A percentile compares a stretch with the other conserved stretches of the same genome.
Evolutionary conservation across 2,888 invertebrate species (phyloP).

Genomic region (Drepana falcataria): DNA sequence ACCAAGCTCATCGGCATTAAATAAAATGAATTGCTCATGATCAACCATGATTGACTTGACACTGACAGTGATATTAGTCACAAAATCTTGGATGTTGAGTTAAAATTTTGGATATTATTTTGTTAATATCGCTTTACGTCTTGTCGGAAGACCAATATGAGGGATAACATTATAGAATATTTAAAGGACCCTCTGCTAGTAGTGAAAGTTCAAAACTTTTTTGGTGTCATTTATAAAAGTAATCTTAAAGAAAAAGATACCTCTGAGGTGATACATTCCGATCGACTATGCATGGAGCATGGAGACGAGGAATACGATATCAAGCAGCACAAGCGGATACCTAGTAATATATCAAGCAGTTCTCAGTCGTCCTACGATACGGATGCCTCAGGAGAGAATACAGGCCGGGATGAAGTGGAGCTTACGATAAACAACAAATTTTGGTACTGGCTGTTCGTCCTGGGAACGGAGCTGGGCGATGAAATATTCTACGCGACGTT

Average conservation of each 20-base stretch:
- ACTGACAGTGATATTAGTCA: too few relatives aligned
- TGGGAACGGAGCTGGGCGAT: conserved; percentile 93
- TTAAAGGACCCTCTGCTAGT: conserved; percentile 88
- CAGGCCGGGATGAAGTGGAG: conserved; percentile 49
- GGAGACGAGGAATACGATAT: conserved; percentile 41
- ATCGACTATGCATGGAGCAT: conserved; percentile 39
- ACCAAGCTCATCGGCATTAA: too few relatives aligned
- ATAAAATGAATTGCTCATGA: too few relatives aligned
- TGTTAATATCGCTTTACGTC: not conserved
- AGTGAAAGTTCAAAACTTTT: conserved; percentile 86
- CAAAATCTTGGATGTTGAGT: too few relatives aligned
- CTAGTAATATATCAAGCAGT: conserved; percentile 60
- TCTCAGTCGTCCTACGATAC: conserved; percentile 62
- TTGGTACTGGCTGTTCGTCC: conserved; percentile 90
- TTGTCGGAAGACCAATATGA: too few relatives aligned
- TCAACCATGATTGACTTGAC: too few relatives aligned
- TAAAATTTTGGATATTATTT: too few relatives aligned
- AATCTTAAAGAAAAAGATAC: conserved; percentile 37
- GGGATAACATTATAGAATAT: conserved; percentile 79
- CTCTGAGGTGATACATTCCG: conserved; percentile 46
- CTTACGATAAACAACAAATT: conserved; percentile 83
- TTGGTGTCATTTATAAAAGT: conserved; percentile 82
- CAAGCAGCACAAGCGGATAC: conserved; percentile 55
- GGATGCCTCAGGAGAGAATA: conserved; percentile 54
- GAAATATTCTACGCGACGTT: conserved; percentile 94